Base-by-base conservation (phyloP, 2,797 vertebrate genomes). In the Hirundo rustica region DNA sequence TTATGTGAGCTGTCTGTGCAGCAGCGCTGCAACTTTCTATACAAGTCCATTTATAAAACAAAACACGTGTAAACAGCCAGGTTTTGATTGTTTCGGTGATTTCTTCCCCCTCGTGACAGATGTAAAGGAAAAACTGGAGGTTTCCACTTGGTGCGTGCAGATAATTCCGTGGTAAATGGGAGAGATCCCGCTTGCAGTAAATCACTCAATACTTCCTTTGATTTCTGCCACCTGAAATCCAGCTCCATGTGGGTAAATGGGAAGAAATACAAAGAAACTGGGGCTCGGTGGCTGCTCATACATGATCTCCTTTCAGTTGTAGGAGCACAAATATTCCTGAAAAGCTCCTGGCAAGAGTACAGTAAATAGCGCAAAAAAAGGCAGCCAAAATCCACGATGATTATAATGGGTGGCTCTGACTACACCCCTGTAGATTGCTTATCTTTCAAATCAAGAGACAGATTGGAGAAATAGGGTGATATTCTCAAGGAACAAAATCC, bases 31-130 rank as follows among this genome's bases (percentile, higher is more conserved):
- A 57, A 60, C 89, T 95, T 96, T 96, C 95, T 94, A 70, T 81
- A 88, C 92, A 88, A 94, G 92, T 53, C 95, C 95, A 84, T 93
- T 96, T 94, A 78, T 92, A 82, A 97, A 96, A 86, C 92, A 90
- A 93, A 95, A 94, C 94, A 94, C 7, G 71, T 76, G 95, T 96
- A 96, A 96, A 96, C 95, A 97, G 94, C 61, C 91, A 26, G 76
- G 53, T 76, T 96, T 78, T 57, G 89, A 95, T 95, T 95, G 95
- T 94, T 96, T 91, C 5, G 0, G 87, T 64, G 83, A 88, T 93
- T 95, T 95, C 94, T 95, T 90, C 82, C 82, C 88, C 87, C 93
- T 67, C 38, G 26, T 96, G 95, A 96, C 74, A 94, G 94, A 92
- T 93, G 85, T 91, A 95, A 95, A 88, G 95, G 95, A 90, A 96